A percentile compares a stretch with the other conserved stretches of the same genome.
These are phyloP conservation scores for Brachionus rubens DNA, from an alignment of 1,140 invertebrate species.

Conservation along the genomic window DNA sequence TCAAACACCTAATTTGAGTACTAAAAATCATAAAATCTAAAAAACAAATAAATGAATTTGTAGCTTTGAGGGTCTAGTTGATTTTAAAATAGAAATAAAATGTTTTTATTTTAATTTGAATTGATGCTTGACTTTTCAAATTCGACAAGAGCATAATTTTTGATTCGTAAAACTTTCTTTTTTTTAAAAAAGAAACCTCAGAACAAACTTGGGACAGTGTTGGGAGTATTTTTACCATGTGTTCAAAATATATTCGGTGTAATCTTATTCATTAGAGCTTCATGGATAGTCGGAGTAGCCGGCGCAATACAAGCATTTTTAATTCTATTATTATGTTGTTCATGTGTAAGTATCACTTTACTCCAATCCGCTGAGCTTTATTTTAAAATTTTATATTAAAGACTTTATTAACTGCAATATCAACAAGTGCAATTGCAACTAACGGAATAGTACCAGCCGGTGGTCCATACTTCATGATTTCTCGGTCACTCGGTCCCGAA, in stretches of 20 bases:
- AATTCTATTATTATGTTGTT: conserved; percentile 92
- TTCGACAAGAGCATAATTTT: no score
- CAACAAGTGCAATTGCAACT: conserved; percentile 97
- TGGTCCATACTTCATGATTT: conserved; percentile 99
- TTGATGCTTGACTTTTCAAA: no score
- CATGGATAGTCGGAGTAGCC: conserved; percentile 97
- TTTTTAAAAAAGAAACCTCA: neutral
- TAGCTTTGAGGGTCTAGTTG: no score
- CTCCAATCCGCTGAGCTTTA: neutral
- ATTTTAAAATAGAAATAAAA: no score
- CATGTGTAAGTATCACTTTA: conserved; percentile 71
- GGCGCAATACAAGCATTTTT: conserved; percentile 87
- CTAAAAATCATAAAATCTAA: no score
- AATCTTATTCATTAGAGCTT: conserved; percentile 82
- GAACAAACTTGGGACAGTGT: conserved; percentile 84
- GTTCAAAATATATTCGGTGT: conserved; percentile 91
- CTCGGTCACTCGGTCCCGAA: conserved; percentile 90
- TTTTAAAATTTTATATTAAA: neutral
- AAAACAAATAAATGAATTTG: no score
- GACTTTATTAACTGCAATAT: conserved; percentile 94
- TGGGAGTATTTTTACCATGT: conserved; percentile 95
- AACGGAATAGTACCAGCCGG: conserved; percentile 97
- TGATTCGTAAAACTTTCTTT: no score
- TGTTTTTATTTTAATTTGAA: neutral
- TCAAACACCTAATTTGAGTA: no score